These are phyloP conservation scores for Ichneumoninae sp. DNA, from an alignment of 2,888 invertebrate genomes.

Conservation along the genomic window DNA sequence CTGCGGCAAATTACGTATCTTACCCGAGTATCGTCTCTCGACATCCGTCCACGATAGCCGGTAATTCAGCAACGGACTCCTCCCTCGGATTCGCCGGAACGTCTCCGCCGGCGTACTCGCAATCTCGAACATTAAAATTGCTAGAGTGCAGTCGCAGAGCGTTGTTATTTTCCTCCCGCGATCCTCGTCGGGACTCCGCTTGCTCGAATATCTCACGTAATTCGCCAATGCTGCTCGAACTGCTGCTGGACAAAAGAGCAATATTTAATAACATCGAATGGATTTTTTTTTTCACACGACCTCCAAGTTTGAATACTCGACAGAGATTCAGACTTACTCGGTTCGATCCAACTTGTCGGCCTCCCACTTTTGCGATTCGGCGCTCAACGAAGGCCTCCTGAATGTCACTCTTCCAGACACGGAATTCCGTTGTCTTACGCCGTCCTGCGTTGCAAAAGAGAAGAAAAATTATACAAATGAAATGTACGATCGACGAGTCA, in stretches of 20 bases:
- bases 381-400: slow-evolving; percentile 79
- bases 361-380: slow-evolving; percentile 78
- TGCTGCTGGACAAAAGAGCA: slow-evolving; percentile 68
- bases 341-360: slow-evolving; percentile 78
- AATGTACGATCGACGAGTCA: not conserved
- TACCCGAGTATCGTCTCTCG: slow-evolving; percentile 60
- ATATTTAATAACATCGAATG: not conserved
- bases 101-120: slow-evolving; percentile 70
- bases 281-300: not conserved
- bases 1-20: slow-evolving; percentile 15
- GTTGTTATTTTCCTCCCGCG: slow-evolving; percentile 80
- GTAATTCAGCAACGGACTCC: slow-evolving; percentile 69
- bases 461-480: slow-evolving; percentile 32
- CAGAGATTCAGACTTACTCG: slow-evolving; percentile 74
- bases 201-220: slow-evolving; percentile 80
- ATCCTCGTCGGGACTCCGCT: slow-evolving; percentile 77
- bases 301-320: too few species aligned
- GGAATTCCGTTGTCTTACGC: slow-evolving; percentile 79
- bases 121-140: slow-evolving; percentile 65
- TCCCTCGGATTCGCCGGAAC: slow-evolving; percentile 71
- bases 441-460: slow-evolving; percentile 72
- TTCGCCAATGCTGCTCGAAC: slow-evolving; percentile 77
- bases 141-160: slow-evolving; percentile 69
- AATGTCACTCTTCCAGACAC: slow-evolving; percentile 80
- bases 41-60: slow-evolving; percentile 53